phyloP scores from a whole-genome alignment of 2,888 invertebrate species.

The Cephonodes hylas region DNA sequence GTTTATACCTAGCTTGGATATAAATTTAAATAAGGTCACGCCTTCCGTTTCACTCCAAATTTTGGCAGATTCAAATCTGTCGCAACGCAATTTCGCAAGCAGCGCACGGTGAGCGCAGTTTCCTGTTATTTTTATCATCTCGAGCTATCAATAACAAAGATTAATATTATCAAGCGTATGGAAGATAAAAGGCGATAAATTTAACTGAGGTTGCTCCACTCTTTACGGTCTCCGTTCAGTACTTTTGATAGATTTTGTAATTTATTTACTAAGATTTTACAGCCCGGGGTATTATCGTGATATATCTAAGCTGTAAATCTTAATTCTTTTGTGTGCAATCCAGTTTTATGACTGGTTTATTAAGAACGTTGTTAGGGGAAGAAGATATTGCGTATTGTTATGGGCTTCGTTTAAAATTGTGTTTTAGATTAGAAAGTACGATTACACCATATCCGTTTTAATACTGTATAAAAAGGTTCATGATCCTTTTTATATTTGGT shows the following conservation, averaged over 20 bases:
- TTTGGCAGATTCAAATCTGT: neutral
- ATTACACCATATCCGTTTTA: neutral
- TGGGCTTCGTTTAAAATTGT: neutral
- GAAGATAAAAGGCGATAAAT: slow-evolving; percentile 34
- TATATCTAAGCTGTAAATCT: slow-evolving; percentile 3
- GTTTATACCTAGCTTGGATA: neutral
- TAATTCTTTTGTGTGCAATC: neutral
- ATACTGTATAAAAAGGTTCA: no score
- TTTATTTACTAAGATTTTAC: slow-evolving; percentile 9
- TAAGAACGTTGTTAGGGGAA: neutral
- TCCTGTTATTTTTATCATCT: slow-evolving; percentile 31
- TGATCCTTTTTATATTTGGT: no score
- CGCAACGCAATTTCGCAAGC: neutral
- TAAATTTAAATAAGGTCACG: neutral
- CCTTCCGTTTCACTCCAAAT: neutral
- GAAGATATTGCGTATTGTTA: neutral
- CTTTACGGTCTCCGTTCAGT: slow-evolving; percentile 4
- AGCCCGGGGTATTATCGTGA: neutral
- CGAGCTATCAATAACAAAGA: slow-evolving; percentile 34
- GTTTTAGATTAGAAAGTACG: neutral
- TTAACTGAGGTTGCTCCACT: slow-evolving; percentile 13
- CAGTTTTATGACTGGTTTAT: neutral
- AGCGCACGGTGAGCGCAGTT: neutral
- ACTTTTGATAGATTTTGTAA: slow-evolving; percentile 13
- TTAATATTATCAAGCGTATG: slow-evolving; percentile 38